Percentiles rank a stretch among this genome's conserved stretches.
These are phyloP conservation scores for Channa argus DNA, from an alignment of 2,113 vertebrate genomes.

Conservation along the genomic window DNA sequence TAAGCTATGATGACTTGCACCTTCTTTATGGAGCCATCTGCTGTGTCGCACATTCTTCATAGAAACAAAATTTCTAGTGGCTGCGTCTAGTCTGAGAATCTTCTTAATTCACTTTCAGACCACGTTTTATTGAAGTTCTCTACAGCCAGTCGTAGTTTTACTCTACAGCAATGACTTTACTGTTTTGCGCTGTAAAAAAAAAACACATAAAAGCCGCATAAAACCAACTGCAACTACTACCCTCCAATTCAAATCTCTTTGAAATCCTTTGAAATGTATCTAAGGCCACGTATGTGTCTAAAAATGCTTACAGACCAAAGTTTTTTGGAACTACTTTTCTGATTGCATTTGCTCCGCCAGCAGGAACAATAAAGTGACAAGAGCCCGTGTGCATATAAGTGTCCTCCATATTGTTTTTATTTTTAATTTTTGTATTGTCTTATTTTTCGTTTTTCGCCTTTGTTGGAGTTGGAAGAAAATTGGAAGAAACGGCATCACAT, in stretches of 20 bases:
- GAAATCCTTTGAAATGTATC: slow-evolving; percentile 4
- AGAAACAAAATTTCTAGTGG: background rate
- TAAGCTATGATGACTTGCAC: background rate
- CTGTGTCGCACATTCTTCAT: background rate
- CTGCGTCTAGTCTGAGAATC: background rate
- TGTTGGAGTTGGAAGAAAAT: no score
- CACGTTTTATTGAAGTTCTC: slow-evolving; percentile 21
- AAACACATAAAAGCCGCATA: background rate
- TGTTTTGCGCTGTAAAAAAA: slow-evolving; percentile 16
- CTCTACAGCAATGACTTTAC: slow-evolving; percentile 4
- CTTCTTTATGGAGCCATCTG: background rate
- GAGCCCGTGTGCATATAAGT: no score
- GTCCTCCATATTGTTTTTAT: no score
- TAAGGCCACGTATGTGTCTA: background rate
- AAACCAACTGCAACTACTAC: background rate
- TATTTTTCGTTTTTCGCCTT: no score
- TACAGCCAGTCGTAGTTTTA: slow-evolving; percentile 26
- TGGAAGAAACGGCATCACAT: no score
- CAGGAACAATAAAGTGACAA: no score
- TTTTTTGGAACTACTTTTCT: no score
- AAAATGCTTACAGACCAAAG: background rate
- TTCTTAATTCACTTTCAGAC: background rate
- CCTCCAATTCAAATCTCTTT: slow-evolving; percentile 5
- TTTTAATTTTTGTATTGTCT: no score
- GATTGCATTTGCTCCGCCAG: no score